A percentile compares a stretch with the other conserved stretches of the same genome.
These are phyloP conservation scores for Morphnarchus princeps DNA, from an alignment of 2,113 vertebrate genomes.

Conservation along the genomic window DNA sequence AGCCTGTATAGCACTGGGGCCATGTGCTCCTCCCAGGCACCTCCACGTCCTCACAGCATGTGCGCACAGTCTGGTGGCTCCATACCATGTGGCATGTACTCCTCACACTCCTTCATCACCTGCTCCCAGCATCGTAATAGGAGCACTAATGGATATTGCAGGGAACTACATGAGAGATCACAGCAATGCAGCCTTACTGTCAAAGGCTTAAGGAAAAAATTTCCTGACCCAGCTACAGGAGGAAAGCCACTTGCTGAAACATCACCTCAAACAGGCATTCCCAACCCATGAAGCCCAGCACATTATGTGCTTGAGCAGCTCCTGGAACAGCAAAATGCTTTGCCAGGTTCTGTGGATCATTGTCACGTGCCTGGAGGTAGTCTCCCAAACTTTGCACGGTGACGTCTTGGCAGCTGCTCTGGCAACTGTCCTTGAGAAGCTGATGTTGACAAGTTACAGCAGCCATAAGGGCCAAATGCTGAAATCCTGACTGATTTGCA, in stretches of 20 bases:
- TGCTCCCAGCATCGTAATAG: background rate
- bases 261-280: constrained; percentile 4
- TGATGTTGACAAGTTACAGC: background rate
- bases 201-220: constrained; percentile 1
- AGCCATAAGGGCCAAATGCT: background rate
- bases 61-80: background rate
- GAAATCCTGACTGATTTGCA: background rate
- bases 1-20: rapidly evolving
- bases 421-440: background rate
- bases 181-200: constrained; percentile 30
- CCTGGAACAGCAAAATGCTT: constrained; percentile 34
- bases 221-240: background rate
- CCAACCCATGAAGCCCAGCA: constrained; percentile 25
- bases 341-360: background rate
- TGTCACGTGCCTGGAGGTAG: background rate
- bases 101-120: background rate
- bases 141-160: background rate
- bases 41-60: rapidly evolving
- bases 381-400: background rate
- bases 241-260: constrained; percentile 48
- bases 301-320: constrained; percentile 20
- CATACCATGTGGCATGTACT: background rate
- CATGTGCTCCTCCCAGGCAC: background rate
- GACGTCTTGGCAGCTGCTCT: background rate
- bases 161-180: background rate